phyloP scores from a whole-genome alignment of 2,888 invertebrate species.

The Eudasyphora cyanicolor region DNA sequence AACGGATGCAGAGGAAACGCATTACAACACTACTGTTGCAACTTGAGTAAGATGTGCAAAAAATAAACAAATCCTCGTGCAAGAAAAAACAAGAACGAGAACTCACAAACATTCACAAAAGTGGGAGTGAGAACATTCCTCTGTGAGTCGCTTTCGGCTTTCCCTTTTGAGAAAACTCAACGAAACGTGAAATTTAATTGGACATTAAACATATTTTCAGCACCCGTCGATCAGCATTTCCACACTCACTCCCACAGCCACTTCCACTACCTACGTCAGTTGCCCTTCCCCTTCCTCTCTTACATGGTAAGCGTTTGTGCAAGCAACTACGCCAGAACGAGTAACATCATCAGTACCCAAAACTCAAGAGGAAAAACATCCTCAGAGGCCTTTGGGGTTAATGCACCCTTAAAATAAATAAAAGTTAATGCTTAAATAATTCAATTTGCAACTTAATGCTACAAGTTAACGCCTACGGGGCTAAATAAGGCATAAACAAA shows the following conservation, averaged over 20 bases:
- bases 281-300: background rate
- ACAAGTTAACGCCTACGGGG: constrained; percentile 67
- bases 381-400: background rate
- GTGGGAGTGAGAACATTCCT: background rate
- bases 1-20: background rate
- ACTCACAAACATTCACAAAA: constrained; percentile 41
- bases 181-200: constrained; percentile 69
- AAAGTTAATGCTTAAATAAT: constrained; percentile 69
- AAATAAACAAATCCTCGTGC: background rate
- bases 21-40: background rate
- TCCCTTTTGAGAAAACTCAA: constrained; percentile 52
- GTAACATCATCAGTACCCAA: too few species aligned
- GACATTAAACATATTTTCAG: constrained; percentile 68
- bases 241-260: constrained; percentile 1
- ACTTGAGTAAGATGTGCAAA: background rate
- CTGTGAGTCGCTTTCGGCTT: background rate
- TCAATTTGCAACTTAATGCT: constrained; percentile 71
- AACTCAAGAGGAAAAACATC: constrained; percentile 36
- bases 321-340: constrained; percentile 49
- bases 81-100: constrained; percentile 3
- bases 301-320: constrained; percentile 10
- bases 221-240: constrained; percentile 13
- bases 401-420: constrained; percentile 67
- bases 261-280: too few species aligned
- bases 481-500: constrained; percentile 53